These are phyloP conservation scores for Acanthococcus lagerstroemiae DNA, from an alignment of 2,888 invertebrate species.

Conservation along the genomic window DNA sequence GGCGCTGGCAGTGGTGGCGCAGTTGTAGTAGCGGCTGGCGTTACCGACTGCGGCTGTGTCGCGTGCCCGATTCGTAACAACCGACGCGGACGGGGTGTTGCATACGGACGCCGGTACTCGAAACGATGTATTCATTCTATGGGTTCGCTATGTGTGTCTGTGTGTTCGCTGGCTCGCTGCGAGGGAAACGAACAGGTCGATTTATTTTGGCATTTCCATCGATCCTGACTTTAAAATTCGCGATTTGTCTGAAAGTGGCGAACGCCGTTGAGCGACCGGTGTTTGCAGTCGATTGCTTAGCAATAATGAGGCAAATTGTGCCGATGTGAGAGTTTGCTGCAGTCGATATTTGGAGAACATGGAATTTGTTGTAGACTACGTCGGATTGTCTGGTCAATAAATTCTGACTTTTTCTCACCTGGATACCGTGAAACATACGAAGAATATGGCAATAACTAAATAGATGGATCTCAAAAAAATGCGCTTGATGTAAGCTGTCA, in stretches of 20 bases:
- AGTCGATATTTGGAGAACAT: too few species aligned
- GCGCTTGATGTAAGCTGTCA: too few species aligned
- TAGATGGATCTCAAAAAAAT: too few species aligned
- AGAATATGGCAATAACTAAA: too few species aligned
- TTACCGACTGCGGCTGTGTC: background rate
- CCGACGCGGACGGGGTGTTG: background rate
- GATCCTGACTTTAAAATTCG: background rate
- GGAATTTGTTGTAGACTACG: too few species aligned
- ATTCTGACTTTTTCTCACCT: too few species aligned
- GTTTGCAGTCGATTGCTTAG: background rate
- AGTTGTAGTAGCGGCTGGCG: background rate
- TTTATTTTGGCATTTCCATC: slow-evolving; percentile 1
- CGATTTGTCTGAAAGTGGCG: background rate
- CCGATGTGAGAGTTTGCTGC: too few species aligned
- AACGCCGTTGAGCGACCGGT: background rate
- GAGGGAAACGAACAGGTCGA: background rate
- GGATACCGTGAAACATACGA: too few species aligned
- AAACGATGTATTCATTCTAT: background rate
- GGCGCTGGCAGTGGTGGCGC: background rate
- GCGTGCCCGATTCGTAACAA: background rate
- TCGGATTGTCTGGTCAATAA: too few species aligned
- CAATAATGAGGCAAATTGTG: too few species aligned
- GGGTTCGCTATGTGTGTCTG: background rate
- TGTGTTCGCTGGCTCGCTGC: background rate
- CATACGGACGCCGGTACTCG: background rate